These are phyloP conservation scores for Heliopora coerulea DNA, from an alignment of 92 coral and sea anemone genomes.

Conservation along the genomic window DNA sequence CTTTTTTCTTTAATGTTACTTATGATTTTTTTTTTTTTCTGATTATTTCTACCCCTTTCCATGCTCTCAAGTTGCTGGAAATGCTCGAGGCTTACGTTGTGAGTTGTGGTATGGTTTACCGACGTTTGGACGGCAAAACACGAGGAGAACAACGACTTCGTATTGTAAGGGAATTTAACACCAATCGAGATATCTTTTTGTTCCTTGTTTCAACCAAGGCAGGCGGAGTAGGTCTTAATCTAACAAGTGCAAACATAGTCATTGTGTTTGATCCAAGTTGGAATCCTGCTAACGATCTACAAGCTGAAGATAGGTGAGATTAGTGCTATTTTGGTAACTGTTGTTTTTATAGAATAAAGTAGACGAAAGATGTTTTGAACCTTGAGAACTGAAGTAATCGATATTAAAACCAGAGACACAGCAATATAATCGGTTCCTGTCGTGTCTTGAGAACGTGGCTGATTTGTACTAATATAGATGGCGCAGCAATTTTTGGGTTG, in stretches of 20 bases:
- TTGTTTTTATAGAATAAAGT: no score
- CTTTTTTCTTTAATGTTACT: not conserved
- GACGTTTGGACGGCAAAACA: constrained; percentile 88
- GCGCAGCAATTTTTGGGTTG: no score
- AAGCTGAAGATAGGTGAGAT: constrained; percentile 89
- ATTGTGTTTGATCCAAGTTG: constrained; percentile 96
- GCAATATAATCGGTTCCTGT: no score
- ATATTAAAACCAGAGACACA: no score
- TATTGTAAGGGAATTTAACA: constrained; percentile 86
- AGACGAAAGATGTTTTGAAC: no score
- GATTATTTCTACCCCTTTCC: not conserved
- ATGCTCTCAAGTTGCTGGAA: constrained; percentile 60
- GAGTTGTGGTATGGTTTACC: constrained; percentile 79
- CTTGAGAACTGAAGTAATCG: no score
- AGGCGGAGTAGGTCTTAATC: constrained; percentile 92
- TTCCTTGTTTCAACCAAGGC: constrained; percentile 88
- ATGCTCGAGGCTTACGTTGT: constrained; percentile 83
- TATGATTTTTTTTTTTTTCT: not conserved
- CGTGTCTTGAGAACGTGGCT: no score
- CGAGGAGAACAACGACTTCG: constrained; percentile 70
- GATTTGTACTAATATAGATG: no score
- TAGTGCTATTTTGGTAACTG: no score
- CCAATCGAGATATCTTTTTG: constrained; percentile 67
- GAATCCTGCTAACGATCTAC: constrained; percentile 94
- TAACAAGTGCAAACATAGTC: constrained; percentile 94